These are phyloP conservation scores for Sebastolobus altivelis DNA, from an alignment of 2,797 vertebrate genomes.

Conservation along the genomic window DNA sequence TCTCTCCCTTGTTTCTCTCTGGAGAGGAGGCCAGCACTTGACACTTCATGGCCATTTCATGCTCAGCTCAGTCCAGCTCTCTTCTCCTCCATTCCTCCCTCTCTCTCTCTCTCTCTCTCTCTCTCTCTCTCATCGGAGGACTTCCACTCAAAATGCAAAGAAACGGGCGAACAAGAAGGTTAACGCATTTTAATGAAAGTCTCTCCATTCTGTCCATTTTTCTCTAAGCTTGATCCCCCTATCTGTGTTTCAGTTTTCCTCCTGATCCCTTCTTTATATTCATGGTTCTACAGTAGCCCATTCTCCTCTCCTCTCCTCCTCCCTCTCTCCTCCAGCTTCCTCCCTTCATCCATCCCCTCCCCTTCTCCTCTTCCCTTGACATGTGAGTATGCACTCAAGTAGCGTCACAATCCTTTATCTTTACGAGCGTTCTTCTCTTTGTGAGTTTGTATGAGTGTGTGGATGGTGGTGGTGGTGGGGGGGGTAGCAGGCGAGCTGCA, in stretches of 20 bases:
- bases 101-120: too few species aligned
- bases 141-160: conserved; percentile 58
- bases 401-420: conserved; percentile 71
- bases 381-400: conserved; percentile 55
- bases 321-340: conserved; percentile 21
- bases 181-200: conserved; percentile 51
- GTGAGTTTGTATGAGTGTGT: neutral
- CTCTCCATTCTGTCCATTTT: conserved; percentile 26
- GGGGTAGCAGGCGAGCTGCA: conserved; percentile 41
- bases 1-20: conserved; percentile 31
- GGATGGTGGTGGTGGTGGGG: neutral
- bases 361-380: conserved; percentile 19
- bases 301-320: conserved; percentile 18
- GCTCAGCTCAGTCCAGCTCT: conserved; percentile 27
- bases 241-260: conserved; percentile 54
- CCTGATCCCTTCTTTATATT: conserved; percentile 54
- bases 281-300: conserved; percentile 20
- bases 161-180: conserved; percentile 38
- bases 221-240: conserved; percentile 32
- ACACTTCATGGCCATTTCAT: conserved; percentile 60
- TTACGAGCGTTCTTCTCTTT: conserved; percentile 61
- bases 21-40: conserved; percentile 46
- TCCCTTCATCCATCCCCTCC: conserved; percentile 9
- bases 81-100: conserved; percentile 1
- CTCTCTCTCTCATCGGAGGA: neutral